Conservation (phyloP, 2,113 vertebrate genomes). For the Podilymbus podiceps region DNA sequence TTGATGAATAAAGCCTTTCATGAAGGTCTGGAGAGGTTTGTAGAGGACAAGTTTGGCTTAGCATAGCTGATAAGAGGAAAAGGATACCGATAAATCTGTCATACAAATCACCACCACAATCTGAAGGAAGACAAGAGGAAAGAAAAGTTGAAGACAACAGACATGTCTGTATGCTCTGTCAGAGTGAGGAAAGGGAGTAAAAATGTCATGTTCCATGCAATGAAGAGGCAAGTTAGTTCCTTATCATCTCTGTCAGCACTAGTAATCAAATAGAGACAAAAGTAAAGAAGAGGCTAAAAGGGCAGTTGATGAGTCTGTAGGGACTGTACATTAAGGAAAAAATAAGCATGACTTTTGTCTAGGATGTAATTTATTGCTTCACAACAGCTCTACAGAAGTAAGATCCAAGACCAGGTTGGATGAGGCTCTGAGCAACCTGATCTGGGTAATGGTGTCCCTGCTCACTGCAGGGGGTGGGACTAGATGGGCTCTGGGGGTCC, state of each 20-base stretch:
- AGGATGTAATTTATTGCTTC: background rate
- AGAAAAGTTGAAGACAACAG: background rate
- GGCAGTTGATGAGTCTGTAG: background rate
- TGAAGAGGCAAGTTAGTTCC: background rate
- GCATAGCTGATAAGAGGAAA: background rate
- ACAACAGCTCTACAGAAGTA: background rate
- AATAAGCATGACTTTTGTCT: background rate
- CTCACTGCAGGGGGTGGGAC: no score
- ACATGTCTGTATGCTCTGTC: background rate
- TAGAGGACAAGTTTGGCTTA: background rate
- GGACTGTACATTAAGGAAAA: background rate
- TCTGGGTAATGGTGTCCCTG: no score
- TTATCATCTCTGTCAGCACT: background rate
- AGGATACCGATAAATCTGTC: fast-evolving
- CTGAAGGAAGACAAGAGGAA: background rate
- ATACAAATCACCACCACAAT: background rate
- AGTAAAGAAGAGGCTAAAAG: background rate
- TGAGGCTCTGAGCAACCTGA: no score
- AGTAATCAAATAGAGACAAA: background rate
- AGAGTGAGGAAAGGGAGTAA: background rate
- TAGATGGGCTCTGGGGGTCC: no score
- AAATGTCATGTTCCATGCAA: background rate
- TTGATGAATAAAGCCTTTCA: background rate
- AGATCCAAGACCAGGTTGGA: no score
- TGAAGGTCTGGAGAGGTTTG: background rate